Percentiles rank a stretch among this genome's conserved stretches.
phyloP scores from a whole-genome alignment of 2,113 vertebrate species.

The Sprattus sprattus region DNA sequence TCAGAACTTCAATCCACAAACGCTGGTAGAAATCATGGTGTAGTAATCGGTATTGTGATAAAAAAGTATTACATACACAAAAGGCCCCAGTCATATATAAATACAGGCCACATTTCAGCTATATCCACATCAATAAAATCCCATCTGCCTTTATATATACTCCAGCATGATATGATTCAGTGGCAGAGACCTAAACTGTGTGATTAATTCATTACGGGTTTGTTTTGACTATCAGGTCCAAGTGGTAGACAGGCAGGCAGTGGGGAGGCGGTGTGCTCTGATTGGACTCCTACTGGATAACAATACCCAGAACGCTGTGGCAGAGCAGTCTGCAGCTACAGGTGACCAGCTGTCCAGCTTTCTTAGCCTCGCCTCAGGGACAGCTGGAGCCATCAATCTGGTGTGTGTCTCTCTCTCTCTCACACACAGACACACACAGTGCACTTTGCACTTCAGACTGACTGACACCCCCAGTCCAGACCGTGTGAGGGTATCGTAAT shows the following conservation, averaged over 20 bases:
- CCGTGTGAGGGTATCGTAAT: neutral
- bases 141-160: neutral
- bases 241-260: neutral
- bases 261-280: constrained; percentile 13
- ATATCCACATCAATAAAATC: neutral
- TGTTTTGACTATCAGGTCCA: constrained; percentile 10
- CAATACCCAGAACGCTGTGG: constrained; percentile 59
- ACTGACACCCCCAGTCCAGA: constrained; percentile 1
- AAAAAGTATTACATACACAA: neutral
- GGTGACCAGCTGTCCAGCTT: constrained; percentile 74
- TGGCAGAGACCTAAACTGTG: neutral
- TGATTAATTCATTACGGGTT: constrained; percentile 7
- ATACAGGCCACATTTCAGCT: neutral
- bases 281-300: constrained; percentile 56
- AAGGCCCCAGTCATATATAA: neutral
- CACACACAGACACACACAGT: neutral
- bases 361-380: constrained; percentile 62
- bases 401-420: constrained; percentile 51
- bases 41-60: neutral
- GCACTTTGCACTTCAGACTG: constrained; percentile 9
- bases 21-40: neutral
- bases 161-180: neutral
- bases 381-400: constrained; percentile 76
- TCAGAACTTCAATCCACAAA: neutral
- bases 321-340: constrained; percentile 67